A percentile compares a stretch with the other conserved stretches of the same genome.
These are phyloP conservation scores for Stegostoma tigrinum DNA, from an alignment of 2,113 vertebrate genomes.

Conservation along the genomic window DNA sequence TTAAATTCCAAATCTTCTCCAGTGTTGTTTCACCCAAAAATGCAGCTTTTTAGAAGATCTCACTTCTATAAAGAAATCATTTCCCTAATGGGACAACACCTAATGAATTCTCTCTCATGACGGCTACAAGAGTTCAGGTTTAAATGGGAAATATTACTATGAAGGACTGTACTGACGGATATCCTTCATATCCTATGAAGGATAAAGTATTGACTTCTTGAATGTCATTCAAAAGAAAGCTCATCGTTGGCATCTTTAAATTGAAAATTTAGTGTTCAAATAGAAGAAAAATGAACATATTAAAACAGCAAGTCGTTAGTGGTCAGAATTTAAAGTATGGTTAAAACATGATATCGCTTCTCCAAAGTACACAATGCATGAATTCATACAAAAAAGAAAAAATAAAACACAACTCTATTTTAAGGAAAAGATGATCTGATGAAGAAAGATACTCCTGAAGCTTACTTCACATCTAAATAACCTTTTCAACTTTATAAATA, in stretches of 20 bases:
- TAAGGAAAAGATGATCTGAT: neutral
- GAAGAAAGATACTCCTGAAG: neutral
- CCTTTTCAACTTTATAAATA: neutral
- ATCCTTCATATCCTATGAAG: too few species aligned
- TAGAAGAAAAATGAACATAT: neutral
- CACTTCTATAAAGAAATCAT: neutral
- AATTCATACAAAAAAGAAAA: too few species aligned
- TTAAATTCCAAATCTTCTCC: neutral
- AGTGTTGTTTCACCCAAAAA: neutral
- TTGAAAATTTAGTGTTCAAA: neutral
- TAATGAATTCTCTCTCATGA: neutral
- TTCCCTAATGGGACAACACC: neutral
- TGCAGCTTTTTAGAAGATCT: neutral
- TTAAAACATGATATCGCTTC: neutral
- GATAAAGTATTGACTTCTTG: too few species aligned
- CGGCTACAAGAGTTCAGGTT: neutral
- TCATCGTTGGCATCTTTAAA: neutral
- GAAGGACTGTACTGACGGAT: too few species aligned
- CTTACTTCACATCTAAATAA: too few species aligned
- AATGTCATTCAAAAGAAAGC: too few species aligned
- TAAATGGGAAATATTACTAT: neutral
- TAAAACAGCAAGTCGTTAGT: neutral
- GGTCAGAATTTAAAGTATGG: neutral
- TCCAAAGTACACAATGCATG: neutral
- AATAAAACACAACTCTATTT: neutral